A percentile compares a stretch with the other conserved stretches of the same genome.
These are phyloP conservation scores for Leptocoma aspasia DNA, from an alignment of 2,113 vertebrate genomes.

Conservation along the genomic window DNA sequence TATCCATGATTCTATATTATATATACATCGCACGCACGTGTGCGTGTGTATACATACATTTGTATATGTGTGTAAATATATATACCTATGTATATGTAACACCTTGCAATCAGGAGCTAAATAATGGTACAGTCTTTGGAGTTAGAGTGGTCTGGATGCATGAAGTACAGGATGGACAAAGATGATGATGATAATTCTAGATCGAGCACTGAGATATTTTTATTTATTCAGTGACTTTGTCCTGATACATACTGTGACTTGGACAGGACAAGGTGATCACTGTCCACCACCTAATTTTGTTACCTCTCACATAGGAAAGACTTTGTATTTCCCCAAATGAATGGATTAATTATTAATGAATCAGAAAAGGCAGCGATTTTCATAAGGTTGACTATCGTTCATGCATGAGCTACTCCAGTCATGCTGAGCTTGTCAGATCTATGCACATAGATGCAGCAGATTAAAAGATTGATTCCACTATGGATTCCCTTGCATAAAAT, in stretches of 20 bases:
- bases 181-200: neutral
- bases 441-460: neutral
- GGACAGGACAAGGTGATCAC: neutral
- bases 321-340: neutral
- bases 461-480: neutral
- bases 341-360: neutral
- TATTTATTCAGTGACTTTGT: neutral
- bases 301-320: neutral
- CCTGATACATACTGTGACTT: neutral
- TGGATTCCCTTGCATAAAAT: neutral
- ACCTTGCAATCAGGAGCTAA: neutral
- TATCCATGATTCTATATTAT: neutral
- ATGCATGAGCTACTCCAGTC: neutral
- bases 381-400: neutral
- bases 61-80: neutral
- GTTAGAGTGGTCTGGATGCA: neutral
- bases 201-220: neutral
- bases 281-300: neutral
- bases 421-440: neutral
- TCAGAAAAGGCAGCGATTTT: neutral
- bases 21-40: too few relatives aligned
- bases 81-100: too few relatives aligned
- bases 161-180: neutral
- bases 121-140: neutral
- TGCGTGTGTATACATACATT: neutral